Percentiles rank a stretch among this genome's conserved stretches.
These are phyloP conservation scores for Percina caprodes DNA, from an alignment of 2,113 vertebrate genomes.

Conservation along the genomic window DNA sequence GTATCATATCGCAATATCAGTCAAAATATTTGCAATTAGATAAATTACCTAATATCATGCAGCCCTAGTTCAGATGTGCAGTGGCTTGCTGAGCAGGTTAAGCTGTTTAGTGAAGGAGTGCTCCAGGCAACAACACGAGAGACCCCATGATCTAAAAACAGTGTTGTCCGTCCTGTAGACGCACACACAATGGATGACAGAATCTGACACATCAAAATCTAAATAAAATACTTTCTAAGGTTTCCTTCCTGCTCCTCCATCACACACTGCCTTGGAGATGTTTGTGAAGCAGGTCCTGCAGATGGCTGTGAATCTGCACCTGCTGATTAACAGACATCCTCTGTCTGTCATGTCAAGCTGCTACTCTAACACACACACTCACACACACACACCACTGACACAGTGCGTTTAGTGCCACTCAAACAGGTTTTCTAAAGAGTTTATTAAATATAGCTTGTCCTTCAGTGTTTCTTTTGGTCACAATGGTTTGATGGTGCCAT, in stretches of 20 bases:
- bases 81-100: constrained; percentile 2
- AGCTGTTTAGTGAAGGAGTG: constrained; percentile 9
- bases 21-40: too few species aligned
- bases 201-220: background rate
- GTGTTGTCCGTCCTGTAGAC: background rate
- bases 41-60: too few species aligned
- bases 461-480: background rate
- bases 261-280: background rate
- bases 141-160: background rate
- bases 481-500: background rate
- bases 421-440: background rate
- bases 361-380: background rate
- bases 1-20: too few species aligned
- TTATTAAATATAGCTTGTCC: constrained; percentile 34
- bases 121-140: background rate
- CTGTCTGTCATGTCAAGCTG: background rate
- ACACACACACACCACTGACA: constrained; percentile 3
- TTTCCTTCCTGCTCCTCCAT: background rate
- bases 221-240: background rate
- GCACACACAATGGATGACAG: background rate
- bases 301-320: background rate
- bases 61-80: background rate
- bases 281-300: background rate
- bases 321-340: constrained; percentile 6
- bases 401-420: constrained; percentile 16